phyloP scores from a whole-genome alignment of 35 echinoderm and acorn worm species.

The Apostichopus californicus region DNA sequence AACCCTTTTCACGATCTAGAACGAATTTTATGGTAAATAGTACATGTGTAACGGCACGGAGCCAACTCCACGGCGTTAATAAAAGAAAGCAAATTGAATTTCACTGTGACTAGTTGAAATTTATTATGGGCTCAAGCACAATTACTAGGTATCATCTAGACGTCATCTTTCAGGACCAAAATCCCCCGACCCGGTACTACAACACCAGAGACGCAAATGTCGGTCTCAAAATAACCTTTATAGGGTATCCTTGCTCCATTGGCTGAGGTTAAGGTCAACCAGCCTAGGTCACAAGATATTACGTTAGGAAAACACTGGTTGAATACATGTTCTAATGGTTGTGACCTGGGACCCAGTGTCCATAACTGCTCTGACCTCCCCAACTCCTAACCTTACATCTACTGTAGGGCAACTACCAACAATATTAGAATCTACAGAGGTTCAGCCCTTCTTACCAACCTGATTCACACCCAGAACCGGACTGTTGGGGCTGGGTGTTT shows the following conservation, averaged over 20 bases:
- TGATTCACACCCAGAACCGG: neutral
- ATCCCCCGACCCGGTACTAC: neutral
- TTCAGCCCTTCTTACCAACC: too few relatives aligned
- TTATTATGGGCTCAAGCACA: too few relatives aligned
- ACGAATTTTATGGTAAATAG: too few relatives aligned
- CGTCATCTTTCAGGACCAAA: neutral
- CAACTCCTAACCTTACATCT: neutral
- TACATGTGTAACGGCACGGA: too few relatives aligned
- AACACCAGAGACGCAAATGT: neutral
- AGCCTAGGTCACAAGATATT: neutral
- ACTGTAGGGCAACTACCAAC: conserved; percentile 2
- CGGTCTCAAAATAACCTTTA: conserved; percentile 19
- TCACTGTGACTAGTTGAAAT: too few relatives aligned
- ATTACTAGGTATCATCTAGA: too few relatives aligned
- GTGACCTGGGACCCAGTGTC: conserved; percentile 42
- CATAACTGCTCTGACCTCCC: neutral
- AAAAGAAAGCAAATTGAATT: too few relatives aligned
- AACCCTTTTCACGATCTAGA: too few relatives aligned
- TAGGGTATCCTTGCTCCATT: conserved; percentile 24
- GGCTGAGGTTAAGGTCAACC: neutral
- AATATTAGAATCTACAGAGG: neutral
- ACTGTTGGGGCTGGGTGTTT: neutral
- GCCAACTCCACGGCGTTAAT: too few relatives aligned
- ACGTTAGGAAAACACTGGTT: neutral
- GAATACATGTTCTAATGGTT: neutral